phyloP scores from a whole-genome alignment of 1,140 invertebrate species.

The Nomia melanderi region DNA sequence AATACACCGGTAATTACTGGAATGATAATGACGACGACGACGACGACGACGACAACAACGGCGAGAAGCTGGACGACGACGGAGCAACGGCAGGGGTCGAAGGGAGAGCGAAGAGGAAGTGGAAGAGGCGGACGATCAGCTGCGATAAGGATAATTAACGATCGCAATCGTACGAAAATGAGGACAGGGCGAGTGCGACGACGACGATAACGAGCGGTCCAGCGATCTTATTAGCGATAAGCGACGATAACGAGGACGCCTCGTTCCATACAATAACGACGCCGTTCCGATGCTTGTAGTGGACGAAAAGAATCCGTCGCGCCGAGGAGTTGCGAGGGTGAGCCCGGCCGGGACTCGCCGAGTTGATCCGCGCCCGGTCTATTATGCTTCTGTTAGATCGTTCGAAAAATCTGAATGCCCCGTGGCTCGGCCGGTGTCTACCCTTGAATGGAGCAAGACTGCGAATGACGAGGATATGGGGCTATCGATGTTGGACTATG shows the following conservation, averaged over 20 bases:
- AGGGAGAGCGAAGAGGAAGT: slow-evolving; percentile 3
- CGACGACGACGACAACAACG: slow-evolving; percentile 45
- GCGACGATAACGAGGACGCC: slow-evolving; percentile 78
- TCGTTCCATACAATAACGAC: slow-evolving; percentile 77
- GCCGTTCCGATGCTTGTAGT: slow-evolving; percentile 48
- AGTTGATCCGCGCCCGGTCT: slow-evolving; percentile 8
- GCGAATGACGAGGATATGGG: not conserved
- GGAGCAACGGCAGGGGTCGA: not conserved
- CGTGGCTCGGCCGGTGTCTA: not conserved
- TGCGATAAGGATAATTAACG: slow-evolving; percentile 79
- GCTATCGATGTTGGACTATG: not conserved
- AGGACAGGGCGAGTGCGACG: slow-evolving; percentile 74
- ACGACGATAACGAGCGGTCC: slow-evolving; percentile 79
- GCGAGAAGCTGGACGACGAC: slow-evolving; percentile 17
- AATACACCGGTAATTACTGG: slow-evolving; percentile 77
- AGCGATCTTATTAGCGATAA: slow-evolving; percentile 79
- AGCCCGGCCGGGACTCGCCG: not conserved
- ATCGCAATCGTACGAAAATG: slow-evolving; percentile 79
- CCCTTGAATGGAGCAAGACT: too few relatives aligned
- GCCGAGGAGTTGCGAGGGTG: slow-evolving; percentile 19
- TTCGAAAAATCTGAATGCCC: not conserved
- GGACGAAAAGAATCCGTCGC: slow-evolving; percentile 43
- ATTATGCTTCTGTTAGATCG: slow-evolving; percentile 19
- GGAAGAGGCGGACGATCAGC: slow-evolving; percentile 67
- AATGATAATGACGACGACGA: slow-evolving; percentile 77